Conservation (phyloP, 2,888 invertebrate genomes). For the Scaptomyza reducta region DNA sequence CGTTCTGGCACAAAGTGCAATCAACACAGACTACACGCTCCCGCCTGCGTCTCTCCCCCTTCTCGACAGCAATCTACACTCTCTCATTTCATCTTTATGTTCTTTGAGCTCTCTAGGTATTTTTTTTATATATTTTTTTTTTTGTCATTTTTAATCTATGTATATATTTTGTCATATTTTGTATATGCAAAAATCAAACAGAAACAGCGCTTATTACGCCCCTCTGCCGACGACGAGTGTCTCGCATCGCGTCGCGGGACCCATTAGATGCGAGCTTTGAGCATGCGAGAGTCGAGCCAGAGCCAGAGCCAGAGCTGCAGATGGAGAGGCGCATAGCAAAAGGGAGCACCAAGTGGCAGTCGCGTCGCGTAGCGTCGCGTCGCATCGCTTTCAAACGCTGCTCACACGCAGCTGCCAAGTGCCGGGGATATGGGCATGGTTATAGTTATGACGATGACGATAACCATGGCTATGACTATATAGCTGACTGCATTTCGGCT, state of each 20-base stretch:
- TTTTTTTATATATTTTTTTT: neutral
- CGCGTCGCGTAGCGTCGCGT: too few species aligned
- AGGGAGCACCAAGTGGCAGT: constrained; percentile 34
- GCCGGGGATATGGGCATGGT: constrained; percentile 42
- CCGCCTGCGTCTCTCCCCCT: neutral
- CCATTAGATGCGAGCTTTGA: constrained; percentile 67
- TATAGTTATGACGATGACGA: constrained; percentile 40
- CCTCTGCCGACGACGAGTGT: constrained; percentile 29
- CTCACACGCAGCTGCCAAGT: constrained; percentile 58
- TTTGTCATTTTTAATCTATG: constrained; percentile 21
- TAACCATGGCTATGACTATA: constrained; percentile 15
- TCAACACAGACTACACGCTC: constrained; percentile 43
- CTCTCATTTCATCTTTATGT: constrained; percentile 23
- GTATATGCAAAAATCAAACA: constrained; percentile 54
- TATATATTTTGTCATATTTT: constrained; percentile 46
- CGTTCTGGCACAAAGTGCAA: constrained; percentile 66
- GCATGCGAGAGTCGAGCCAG: constrained; percentile 9
- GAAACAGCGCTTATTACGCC: constrained; percentile 74
- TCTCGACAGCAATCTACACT: neutral
- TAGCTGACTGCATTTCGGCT: constrained; percentile 59
- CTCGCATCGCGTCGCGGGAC: constrained; percentile 25
- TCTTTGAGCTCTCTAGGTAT: constrained; percentile 8
- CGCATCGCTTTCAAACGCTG: constrained; percentile 33
- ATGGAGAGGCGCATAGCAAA: constrained; percentile 8
- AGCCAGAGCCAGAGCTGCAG: neutral